Percentiles rank a stretch among this genome's conserved stretches.
Conservation (phyloP, 1,140 invertebrate genomes). For the Musca vetustissima region DNA sequence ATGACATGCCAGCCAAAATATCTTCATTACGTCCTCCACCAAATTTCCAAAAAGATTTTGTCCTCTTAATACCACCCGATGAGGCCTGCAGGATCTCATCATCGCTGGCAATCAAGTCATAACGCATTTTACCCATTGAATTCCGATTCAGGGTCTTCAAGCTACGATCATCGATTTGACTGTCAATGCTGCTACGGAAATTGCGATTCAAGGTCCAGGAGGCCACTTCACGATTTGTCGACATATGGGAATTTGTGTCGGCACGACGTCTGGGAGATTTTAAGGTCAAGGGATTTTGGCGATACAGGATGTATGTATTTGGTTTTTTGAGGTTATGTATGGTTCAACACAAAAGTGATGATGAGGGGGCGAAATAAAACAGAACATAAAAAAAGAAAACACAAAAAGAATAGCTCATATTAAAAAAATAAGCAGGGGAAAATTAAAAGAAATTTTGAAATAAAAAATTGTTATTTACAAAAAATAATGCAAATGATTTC, state of each 20-base stretch:
- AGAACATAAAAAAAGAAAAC: conserved; percentile 14
- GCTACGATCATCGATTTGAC: conserved; percentile 50
- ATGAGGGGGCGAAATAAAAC: conserved; percentile 9
- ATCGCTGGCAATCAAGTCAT: conserved; percentile 57
- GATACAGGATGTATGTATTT: conserved; percentile 25
- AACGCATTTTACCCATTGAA: conserved; percentile 46
- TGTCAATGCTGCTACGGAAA: conserved; percentile 51
- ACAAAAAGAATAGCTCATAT: conserved; percentile 22
- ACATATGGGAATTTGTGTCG: conserved; percentile 45
- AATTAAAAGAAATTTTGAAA: not conserved
- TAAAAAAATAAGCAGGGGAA: conserved; percentile 13
- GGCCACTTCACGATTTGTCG: conserved; percentile 41
- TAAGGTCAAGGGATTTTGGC: not conserved
- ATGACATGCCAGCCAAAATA: conserved; percentile 79
- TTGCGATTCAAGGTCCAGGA: conserved; percentile 52
- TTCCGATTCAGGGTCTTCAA: conserved; percentile 34
- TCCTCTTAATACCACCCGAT: conserved; percentile 66
- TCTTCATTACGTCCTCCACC: conserved; percentile 62
- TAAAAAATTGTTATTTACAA: conserved; percentile 3
- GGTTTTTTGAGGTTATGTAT: conserved; percentile 29
- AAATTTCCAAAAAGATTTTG: conserved; percentile 84
- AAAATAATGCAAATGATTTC: not conserved
- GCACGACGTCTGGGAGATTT: conserved; percentile 37
- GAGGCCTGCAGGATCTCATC: conserved; percentile 52
- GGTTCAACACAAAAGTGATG: conserved; percentile 17